Evolutionary conservation across 2,888 invertebrate genomes (phyloP), one percentile per base, ranked within the genome.

Genomic region (Euzetes globulus): DNA sequence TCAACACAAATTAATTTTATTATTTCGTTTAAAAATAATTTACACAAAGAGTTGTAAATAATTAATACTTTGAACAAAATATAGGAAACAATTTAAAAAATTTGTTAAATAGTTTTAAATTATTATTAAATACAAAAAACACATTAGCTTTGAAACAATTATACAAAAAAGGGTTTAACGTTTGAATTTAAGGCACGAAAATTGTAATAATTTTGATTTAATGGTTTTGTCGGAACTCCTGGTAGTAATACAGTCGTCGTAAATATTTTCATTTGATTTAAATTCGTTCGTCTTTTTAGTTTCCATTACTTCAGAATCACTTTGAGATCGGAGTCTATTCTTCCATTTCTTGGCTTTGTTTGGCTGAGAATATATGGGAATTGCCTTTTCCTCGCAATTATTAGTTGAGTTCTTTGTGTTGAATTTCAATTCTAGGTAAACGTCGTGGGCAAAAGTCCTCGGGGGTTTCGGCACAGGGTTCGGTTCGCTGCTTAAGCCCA

Each of bases 141-240:
- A n/a, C n/a, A n/a, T n/a, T n/a, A n/a, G 33, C 4, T 33, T 33
- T 33, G 9, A 33, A 41, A 1, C 7, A 41, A 13, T 41, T 52
- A 52, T 52, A 52, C 22, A 19, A 5, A 19, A 52, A 52, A 19
- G 52, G 13, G 52, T 52, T 52, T 41, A 13, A 41, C 19, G 52
- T 22, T 60, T 60, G 15, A 60, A 29, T 60, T 27, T 27, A 60
- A 60, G 27, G 27, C 60, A 60, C 60, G 60, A 60, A 15, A 60
- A 29, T 22, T 60, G 60, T 15, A 22, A 27, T 25, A 60, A 60
- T 60, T 29, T 60, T 27, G 27, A 25, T 60, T 60, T 60, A 60
- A 29, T 9, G 7, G 22, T 25, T 60, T 60, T 60, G 15, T 60
- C 60, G 15, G 7, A n/a, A 60, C 25, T 60, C 27, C 15, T 9